Conservation (phyloP, 2,113 vertebrate species). For the Pelvicachromis taeniatus region DNA sequence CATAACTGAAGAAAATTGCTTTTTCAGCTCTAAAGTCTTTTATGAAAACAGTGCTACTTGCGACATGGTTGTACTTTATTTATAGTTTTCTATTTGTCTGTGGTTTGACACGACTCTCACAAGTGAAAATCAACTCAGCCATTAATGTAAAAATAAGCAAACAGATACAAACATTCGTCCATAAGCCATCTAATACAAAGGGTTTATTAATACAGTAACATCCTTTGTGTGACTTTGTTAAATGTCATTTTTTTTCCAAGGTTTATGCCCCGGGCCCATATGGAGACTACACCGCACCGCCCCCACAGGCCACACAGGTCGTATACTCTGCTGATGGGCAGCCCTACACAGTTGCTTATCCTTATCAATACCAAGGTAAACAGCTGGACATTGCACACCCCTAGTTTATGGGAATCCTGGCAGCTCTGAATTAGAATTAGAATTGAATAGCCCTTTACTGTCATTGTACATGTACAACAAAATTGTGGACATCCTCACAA, state of each 20-base stretch:
- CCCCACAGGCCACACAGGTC: constrained; percentile 64
- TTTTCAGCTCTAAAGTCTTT: background rate
- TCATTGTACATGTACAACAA: background rate
- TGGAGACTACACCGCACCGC: constrained; percentile 61
- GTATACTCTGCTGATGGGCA: constrained; percentile 69
- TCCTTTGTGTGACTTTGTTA: background rate
- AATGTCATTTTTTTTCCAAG: constrained; percentile 39
- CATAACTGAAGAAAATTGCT: background rate
- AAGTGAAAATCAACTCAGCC: background rate
- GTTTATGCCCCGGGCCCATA: constrained; percentile 67
- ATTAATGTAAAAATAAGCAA: background rate
- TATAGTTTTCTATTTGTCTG: background rate
- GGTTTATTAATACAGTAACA: background rate
- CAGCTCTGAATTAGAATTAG: background rate
- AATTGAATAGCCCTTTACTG: background rate
- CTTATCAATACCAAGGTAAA: constrained; percentile 72
- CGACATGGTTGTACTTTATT: background rate
- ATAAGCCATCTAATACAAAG: background rate
- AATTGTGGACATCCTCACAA: background rate
- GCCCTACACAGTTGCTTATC: constrained; percentile 69
- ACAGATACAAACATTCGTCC: background rate
- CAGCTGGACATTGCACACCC: background rate
- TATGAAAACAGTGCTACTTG: background rate
- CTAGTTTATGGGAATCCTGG: background rate
- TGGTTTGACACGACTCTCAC: background rate